Conservation (phyloP, 2,113 vertebrate genomes). For the Speoplatyrhinus poulsoni region DNA sequence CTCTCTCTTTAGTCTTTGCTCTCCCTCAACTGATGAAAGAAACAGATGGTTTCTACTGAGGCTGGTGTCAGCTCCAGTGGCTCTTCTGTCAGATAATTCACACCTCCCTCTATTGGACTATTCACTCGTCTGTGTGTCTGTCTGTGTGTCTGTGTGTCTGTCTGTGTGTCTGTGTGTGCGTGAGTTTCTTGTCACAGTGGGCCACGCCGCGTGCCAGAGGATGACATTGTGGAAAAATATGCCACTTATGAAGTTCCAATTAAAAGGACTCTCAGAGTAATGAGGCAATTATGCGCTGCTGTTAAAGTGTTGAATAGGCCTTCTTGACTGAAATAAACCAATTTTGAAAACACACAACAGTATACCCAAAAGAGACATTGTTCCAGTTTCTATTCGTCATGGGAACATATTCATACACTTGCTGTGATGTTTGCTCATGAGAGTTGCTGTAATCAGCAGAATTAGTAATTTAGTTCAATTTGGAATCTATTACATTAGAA, state of each 20-base stretch:
- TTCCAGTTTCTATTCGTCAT: slow-evolving; percentile 52
- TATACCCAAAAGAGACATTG: slow-evolving; percentile 46
- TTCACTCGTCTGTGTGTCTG: slow-evolving; percentile 53
- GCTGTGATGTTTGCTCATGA: slow-evolving; percentile 45
- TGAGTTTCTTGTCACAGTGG: slow-evolving; percentile 53
- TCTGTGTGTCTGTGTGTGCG: slow-evolving; percentile 29
- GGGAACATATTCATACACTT: slow-evolving; percentile 30
- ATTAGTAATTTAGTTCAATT: slow-evolving; percentile 24
- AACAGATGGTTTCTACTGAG: slow-evolving; percentile 78
- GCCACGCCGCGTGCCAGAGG: slow-evolving; percentile 65
- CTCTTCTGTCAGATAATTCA: slow-evolving; percentile 79
- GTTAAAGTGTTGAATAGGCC: slow-evolving; percentile 43
- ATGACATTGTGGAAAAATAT: slow-evolving; percentile 60
- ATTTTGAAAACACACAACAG: slow-evolving; percentile 36
- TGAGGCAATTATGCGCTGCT: slow-evolving; percentile 60
- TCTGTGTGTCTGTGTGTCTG: neutral
- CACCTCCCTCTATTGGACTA: slow-evolving; percentile 67
- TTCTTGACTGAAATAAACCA: slow-evolving; percentile 50
- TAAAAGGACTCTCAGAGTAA: slow-evolving; percentile 63
- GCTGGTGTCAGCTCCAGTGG: slow-evolving; percentile 73
- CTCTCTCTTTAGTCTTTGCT: slow-evolving; percentile 23
- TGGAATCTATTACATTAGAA: slow-evolving; percentile 21
- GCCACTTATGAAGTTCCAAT: slow-evolving; percentile 60
- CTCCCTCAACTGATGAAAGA: slow-evolving; percentile 71
- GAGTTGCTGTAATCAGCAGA: slow-evolving; percentile 38